These are phyloP conservation scores for Hydractinia symbiolongicarpus DNA, from an alignment of 30 jellyfish, hydroid and myxozoan genomes.

Conservation along the genomic window DNA sequence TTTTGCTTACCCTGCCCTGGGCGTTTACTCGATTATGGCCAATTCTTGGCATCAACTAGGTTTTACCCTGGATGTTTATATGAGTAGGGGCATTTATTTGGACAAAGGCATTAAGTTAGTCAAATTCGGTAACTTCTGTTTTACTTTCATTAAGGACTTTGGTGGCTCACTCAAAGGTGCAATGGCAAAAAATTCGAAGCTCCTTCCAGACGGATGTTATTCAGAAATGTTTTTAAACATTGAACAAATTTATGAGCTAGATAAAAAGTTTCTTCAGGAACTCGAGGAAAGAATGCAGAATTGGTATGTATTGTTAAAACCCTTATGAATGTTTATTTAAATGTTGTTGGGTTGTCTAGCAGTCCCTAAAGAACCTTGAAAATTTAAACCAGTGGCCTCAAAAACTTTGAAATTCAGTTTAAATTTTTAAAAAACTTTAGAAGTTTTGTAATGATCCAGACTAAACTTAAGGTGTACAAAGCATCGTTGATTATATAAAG, in stretches of 20 bases:
- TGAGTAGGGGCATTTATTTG: too few species aligned
- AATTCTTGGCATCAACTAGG: too few species aligned
- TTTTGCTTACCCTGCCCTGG: too few species aligned
- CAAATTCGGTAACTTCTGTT: too few species aligned
- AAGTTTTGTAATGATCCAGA: too few species aligned
- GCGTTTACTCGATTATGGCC: too few species aligned
- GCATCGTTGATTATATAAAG: too few species aligned
- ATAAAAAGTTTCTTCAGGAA: slow-evolving; percentile 75
- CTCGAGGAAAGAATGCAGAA: slow-evolving; percentile 84
- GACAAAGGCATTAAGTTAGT: too few species aligned
- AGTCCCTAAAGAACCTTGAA: neutral
- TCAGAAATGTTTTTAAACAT: slow-evolving; percentile 64
- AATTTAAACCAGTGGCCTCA: neutral
- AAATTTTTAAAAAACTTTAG: neutral
- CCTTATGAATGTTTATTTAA: neutral
- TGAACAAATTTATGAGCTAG: slow-evolving; percentile 75
- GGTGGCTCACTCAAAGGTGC: slow-evolving; percentile 54
- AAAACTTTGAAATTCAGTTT: neutral
- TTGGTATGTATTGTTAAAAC: slow-evolving; percentile 40
- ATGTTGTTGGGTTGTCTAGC: neutral
- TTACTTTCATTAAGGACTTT: slow-evolving; percentile 50
- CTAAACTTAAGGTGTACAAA: too few species aligned
- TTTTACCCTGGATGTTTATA: too few species aligned
- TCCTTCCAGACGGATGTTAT: slow-evolving; percentile 63
- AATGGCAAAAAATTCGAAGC: slow-evolving; percentile 50